Evolutionary conservation across 2,888 invertebrate species (phyloP).

Genomic region (Sphecodes monilicornis): DNA sequence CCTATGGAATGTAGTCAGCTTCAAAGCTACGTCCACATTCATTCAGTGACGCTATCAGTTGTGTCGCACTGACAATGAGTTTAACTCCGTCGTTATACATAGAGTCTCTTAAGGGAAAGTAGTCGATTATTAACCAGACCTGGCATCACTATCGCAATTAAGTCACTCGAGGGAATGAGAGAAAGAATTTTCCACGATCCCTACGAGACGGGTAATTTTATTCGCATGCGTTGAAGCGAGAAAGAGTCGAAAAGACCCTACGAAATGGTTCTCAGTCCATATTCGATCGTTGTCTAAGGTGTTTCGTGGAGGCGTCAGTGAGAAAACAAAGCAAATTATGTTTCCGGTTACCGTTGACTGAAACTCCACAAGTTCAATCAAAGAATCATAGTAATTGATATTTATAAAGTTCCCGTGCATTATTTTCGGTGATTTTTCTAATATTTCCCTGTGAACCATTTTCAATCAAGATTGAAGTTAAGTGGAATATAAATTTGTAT

Average conservation of each 20-base stretch:
- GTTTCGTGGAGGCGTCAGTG: constrained; percentile 11
- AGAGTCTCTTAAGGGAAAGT: neutral
- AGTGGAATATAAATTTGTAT: neutral
- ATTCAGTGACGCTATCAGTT: neutral
- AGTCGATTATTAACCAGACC: neutral
- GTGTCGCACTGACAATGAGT: too few species aligned
- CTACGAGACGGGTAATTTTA: constrained; percentile 40
- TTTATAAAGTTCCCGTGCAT: neutral
- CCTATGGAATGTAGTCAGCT: neutral
- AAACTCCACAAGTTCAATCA: neutral
- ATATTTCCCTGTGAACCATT: neutral
- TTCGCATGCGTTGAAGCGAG: constrained; percentile 40
- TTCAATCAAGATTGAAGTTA: neutral
- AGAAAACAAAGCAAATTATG: too few species aligned
- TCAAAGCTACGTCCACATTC: neutral
- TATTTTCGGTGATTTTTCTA: neutral
- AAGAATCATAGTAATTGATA: neutral
- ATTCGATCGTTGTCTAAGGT: constrained; percentile 37
- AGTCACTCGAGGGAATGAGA: constrained; percentile 11
- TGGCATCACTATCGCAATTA: constrained; percentile 27
- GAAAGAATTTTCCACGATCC: constrained; percentile 34
- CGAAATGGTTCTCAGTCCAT: constrained; percentile 51
- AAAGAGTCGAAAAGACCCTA: constrained; percentile 29
- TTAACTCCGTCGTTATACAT: neutral
- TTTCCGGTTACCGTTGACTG: neutral